A percentile compares a stretch with the other conserved stretches of the same genome.
Conservation (phyloP, 53 echinoderm and acorn worm genomes). For the Patiria pectinifera region DNA sequence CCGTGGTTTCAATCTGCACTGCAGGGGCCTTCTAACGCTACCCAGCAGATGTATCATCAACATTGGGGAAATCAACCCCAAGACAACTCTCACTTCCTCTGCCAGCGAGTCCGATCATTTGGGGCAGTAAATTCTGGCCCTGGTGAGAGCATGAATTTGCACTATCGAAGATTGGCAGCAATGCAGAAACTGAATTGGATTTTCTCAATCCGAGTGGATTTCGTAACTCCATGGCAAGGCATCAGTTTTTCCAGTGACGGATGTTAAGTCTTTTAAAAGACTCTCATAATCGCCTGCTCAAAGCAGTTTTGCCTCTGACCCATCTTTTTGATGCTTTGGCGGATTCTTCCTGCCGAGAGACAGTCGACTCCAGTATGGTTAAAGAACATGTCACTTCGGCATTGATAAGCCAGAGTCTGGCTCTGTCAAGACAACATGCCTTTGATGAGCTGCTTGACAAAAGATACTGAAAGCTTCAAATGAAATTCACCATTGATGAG, state of each 20-base stretch:
- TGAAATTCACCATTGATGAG: too few species aligned
- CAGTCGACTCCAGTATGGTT: not conserved
- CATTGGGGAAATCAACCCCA: not conserved
- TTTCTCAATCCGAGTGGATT: not conserved
- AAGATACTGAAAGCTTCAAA: not conserved
- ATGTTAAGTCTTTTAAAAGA: constrained; percentile 8
- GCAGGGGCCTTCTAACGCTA: not conserved
- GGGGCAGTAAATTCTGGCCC: too few species aligned
- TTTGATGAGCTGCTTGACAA: not conserved
- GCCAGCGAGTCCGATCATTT: too few species aligned
- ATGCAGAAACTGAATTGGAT: not conserved
- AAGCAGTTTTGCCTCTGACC: not conserved
- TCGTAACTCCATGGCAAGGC: constrained; percentile 10
- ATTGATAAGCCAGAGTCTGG: too few species aligned
- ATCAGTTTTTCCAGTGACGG: not conserved
- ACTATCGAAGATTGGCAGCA: too few species aligned
- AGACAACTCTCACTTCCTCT: not conserved
- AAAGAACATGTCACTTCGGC: not conserved
- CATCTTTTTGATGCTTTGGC: too few species aligned
- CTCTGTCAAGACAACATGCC: too few species aligned
- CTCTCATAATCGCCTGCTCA: not conserved
- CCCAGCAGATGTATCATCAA: not conserved
- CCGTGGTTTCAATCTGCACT: not conserved
- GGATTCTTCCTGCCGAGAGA: not conserved
- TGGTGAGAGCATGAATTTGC: not conserved